Evolutionary conservation across 2,797 vertebrate genomes (phyloP), one percentile per base, ranked within the genome.

Genomic region (Paedocypris micromegethes): DNA sequence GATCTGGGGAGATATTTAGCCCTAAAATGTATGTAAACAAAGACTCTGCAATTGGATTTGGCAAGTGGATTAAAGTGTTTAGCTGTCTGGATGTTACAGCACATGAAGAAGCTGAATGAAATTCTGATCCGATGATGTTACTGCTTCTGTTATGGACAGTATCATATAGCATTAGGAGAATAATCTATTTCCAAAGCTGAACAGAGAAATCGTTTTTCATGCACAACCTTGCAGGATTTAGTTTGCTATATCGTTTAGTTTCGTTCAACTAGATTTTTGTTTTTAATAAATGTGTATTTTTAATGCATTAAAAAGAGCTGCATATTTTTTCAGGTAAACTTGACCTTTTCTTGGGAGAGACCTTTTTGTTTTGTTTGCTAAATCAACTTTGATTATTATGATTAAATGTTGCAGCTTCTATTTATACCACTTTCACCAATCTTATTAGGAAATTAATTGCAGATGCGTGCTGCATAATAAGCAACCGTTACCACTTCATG

Each of bases 321-420:
- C 23, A 23, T 23, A 23, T 23, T 23, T 23, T 23, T 23, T 23
- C 23, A 23, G 23, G 23, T 23, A 23, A 23, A 23, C 23, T 23
- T 23, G 23, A 23, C 23, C 23, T 23, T 23, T 23, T 23, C 23
- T 23, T 23, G 61, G 66, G 52, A 66, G 46, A 38, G 66, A 76
- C 53, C 59, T 69, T 60, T 70, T 56, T 61, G 65, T 78, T 78
- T 76, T 73, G 70, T 72, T 23, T 75, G 75, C 70, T 74, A 75
- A 76, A 79, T 79, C 71, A 62, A 66, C 62, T 77, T 62, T 75
- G 75, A 77, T 79, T 77, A 72, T 75, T 73, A 71, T 81, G 74
- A 79, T 75, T 68, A 75, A 79, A 75, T 47, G 77, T 72, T 61
- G 60, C 67, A 75, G 75, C 73, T 69, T 75, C 77, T 64, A 72